A percentile compares a stretch with the other conserved stretches of the same genome.
Conservation (phyloP, 2,113 vertebrate genomes). For the Siniperca chuatsi region DNA sequence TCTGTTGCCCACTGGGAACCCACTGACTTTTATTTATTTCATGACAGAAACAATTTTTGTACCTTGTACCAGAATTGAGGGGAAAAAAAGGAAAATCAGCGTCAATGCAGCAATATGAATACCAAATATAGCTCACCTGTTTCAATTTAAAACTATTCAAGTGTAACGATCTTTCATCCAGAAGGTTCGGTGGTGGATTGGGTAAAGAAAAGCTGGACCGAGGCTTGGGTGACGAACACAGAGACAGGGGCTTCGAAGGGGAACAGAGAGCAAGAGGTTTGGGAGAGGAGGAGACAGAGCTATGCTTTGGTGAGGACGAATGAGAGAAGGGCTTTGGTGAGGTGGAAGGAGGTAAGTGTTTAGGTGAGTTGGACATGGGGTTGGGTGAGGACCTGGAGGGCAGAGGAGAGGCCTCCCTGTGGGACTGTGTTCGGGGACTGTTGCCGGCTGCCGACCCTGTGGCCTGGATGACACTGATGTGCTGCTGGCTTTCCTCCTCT, state of each 20-base stretch:
- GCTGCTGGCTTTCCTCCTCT: conserved; percentile 92
- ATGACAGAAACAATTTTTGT: conserved; percentile 49
- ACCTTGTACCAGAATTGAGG: not conserved
- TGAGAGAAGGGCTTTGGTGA: conserved; percentile 86
- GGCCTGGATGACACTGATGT: conserved; percentile 94
- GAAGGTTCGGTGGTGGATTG: conserved; percentile 86
- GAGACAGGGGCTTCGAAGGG: conserved; percentile 85
- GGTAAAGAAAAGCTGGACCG: conserved; percentile 82
- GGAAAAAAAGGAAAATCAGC: too few species aligned
- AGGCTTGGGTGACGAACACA: conserved; percentile 81
- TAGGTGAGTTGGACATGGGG: conserved; percentile 83
- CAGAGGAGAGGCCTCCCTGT: conserved; percentile 87
- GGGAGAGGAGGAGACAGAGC: conserved; percentile 83
- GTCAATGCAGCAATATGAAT: not conserved
- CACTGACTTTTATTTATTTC: conserved; percentile 42
- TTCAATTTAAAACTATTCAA: conserved; percentile 86
- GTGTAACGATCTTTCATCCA: conserved; percentile 83
- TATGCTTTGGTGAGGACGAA: conserved; percentile 83
- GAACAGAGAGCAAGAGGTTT: conserved; percentile 87
- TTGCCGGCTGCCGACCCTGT: conserved; percentile 88
- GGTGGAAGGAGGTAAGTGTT: conserved; percentile 83
- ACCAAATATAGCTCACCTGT: conserved; percentile 84
- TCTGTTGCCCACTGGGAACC: conserved; percentile 28
- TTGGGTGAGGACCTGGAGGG: conserved; percentile 85
- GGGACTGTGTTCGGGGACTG: conserved; percentile 88